phyloP scores from a whole-genome alignment of 1,140 invertebrate species.

The Odontomachus brunneus region DNA sequence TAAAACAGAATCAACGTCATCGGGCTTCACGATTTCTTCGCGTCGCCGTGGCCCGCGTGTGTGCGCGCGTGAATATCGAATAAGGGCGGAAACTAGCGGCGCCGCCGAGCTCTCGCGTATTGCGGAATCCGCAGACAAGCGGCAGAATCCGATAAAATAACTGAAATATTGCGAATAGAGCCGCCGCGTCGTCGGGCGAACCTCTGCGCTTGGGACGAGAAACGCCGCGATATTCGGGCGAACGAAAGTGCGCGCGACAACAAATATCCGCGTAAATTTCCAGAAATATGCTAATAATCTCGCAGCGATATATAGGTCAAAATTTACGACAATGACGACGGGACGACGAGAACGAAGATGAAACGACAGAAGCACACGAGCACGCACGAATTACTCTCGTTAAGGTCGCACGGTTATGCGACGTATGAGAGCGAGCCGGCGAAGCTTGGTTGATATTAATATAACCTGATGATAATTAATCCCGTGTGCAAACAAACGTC shows the following conservation, averaged over 20 bases:
- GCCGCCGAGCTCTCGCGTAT: slow-evolving; percentile 18
- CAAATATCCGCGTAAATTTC: background rate
- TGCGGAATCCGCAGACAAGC: slow-evolving; percentile 29
- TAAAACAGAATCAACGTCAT: slow-evolving; percentile 52
- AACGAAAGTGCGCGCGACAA: background rate
- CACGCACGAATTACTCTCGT: slow-evolving; percentile 32
- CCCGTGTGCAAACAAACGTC: background rate
- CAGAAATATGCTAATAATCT: slow-evolving; percentile 49
- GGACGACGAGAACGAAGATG: background rate
- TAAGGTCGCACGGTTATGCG: background rate
- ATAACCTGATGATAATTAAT: slow-evolving; percentile 45
- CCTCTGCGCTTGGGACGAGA: slow-evolving; percentile 13
- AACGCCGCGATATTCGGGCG: slow-evolving; percentile 10
- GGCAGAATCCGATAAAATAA: slow-evolving; percentile 39
- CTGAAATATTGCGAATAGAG: slow-evolving; percentile 30
- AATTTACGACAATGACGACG: background rate
- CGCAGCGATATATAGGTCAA: slow-evolving; percentile 19
- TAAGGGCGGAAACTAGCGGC: background rate
- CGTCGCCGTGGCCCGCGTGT: background rate
- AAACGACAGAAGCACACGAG: background rate
- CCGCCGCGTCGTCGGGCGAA: background rate
- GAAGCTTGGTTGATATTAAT: slow-evolving; percentile 31
- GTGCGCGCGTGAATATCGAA: slow-evolving; percentile 14
- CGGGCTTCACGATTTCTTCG: slow-evolving; percentile 33
- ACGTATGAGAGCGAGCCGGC: background rate